Percentiles rank a stretch among this genome's conserved stretches.
Conservation (phyloP, 2,797 vertebrate species). For the Cottoperca gobio region DNA sequence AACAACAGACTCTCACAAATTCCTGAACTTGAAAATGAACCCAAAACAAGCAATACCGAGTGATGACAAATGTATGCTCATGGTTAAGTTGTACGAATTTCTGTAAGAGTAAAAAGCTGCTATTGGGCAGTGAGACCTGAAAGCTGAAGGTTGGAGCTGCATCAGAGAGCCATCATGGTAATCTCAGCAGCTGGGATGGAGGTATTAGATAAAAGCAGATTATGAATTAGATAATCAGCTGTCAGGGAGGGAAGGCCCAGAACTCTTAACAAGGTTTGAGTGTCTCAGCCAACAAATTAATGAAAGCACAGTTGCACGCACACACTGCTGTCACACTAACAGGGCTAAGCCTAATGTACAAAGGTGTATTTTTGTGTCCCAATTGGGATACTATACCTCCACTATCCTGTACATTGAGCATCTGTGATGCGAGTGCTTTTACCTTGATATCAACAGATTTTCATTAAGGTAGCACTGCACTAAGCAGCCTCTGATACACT, state of each 20-base stretch:
- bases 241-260: constrained; percentile 10
- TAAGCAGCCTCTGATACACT: neutral
- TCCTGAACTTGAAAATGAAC: constrained; percentile 14
- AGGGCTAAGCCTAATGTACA: neutral
- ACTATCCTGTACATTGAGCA: neutral
- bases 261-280: constrained; percentile 37
- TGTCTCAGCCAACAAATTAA: constrained; percentile 39
- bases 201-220: constrained; percentile 63
- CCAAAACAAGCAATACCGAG: constrained; percentile 7
- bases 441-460: neutral
- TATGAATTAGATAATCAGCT: constrained; percentile 53
- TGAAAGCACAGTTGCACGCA: neutral
- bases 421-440: neutral
- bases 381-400: too few species aligned
- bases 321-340: too few species aligned
- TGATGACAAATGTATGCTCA: neutral
- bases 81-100: neutral
- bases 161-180: constrained; percentile 35
- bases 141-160: constrained; percentile 15
- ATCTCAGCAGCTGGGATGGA: constrained; percentile 39
- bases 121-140: constrained; percentile 2
- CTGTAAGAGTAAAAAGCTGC: neutral
- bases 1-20: constrained; percentile 24
- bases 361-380: neutral
- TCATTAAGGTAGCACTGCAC: neutral